phyloP scores from a whole-genome alignment of 2,797 vertebrate species.

The Manis javanica region DNA sequence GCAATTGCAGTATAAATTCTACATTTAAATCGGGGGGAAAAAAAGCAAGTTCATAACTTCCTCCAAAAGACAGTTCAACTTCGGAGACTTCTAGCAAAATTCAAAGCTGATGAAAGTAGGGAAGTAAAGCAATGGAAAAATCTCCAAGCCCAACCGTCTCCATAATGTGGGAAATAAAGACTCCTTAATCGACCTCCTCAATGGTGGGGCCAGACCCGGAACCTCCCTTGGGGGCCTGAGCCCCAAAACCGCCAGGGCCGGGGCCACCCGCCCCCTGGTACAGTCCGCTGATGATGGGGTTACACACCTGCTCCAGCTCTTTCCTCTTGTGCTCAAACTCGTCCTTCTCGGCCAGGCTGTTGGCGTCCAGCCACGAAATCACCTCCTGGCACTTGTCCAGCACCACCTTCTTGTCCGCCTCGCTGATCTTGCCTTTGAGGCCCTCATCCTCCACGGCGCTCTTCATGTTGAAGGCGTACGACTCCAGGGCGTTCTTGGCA shows the following conservation, averaged over 20 bases:
- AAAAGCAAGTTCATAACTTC: not conserved
- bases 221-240: slow-evolving; percentile 31
- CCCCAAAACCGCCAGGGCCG: slow-evolving; percentile 59
- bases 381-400: slow-evolving; percentile 85
- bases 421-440: slow-evolving; percentile 82
- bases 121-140: not conserved
- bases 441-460: slow-evolving; percentile 81
- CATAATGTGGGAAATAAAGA: not conserved
- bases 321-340: slow-evolving; percentile 85
- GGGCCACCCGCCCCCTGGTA: slow-evolving; percentile 78
- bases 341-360: slow-evolving; percentile 83
- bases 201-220: slow-evolving; percentile 80
- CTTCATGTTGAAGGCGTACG: slow-evolving; percentile 84
- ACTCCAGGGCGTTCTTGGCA: slow-evolving; percentile 84
- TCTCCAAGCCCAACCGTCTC: not conserved
- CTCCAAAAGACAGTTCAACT: not conserved
- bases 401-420: slow-evolving; percentile 81
- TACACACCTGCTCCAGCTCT: slow-evolving; percentile 84
- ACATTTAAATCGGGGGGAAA: not conserved
- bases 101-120: not conserved
- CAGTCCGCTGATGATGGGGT: slow-evolving; percentile 80
- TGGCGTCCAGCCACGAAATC: slow-evolving; percentile 76
- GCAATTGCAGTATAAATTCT: not conserved
- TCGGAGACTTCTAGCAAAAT: not conserved
- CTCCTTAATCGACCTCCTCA: slow-evolving; percentile 83